Percentiles rank a stretch among this genome's conserved stretches.
These are phyloP conservation scores for Pyrrhia umbra DNA, from an alignment of 2,888 invertebrate genomes.

Conservation along the genomic window DNA sequence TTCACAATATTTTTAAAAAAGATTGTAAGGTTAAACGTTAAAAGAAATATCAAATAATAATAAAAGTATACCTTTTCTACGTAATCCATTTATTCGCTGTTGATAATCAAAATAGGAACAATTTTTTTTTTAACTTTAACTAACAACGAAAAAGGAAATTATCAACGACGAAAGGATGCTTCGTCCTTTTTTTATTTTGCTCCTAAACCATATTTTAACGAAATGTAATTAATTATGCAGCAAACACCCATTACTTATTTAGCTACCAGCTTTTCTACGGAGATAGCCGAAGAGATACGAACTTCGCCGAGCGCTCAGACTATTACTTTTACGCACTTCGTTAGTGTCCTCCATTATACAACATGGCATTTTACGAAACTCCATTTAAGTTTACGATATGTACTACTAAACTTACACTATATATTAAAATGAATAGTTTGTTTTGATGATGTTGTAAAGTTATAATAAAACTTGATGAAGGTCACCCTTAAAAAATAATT, in stretches of 20 bases:
- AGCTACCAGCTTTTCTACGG: slow-evolving; percentile 19
- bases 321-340: slow-evolving; percentile 61
- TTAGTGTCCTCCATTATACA: slow-evolving; percentile 56
- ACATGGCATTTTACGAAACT: slow-evolving; percentile 53
- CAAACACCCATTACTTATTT: slow-evolving; percentile 47
- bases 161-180: slow-evolving; percentile 14
- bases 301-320: slow-evolving; percentile 33
- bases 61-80: no score
- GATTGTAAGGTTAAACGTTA: no score
- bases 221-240: slow-evolving; percentile 54
- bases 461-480: background rate
- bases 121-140: no score
- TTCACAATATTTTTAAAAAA: no score
- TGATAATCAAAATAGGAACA: no score
- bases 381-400: slow-evolving; percentile 52
- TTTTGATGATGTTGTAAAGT: background rate
- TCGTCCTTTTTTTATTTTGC: slow-evolving; percentile 11
- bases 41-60: no score
- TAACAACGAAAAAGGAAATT: background rate
- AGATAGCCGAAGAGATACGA: slow-evolving; percentile 39
- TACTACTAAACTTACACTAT: slow-evolving; percentile 40
- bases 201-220: slow-evolving; percentile 35
- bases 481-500: no score
- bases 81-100: no score
- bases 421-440: slow-evolving; percentile 28